Base-by-base conservation (phyloP, 2,113 vertebrate genomes). In the Varanus komodoensis region DNA sequence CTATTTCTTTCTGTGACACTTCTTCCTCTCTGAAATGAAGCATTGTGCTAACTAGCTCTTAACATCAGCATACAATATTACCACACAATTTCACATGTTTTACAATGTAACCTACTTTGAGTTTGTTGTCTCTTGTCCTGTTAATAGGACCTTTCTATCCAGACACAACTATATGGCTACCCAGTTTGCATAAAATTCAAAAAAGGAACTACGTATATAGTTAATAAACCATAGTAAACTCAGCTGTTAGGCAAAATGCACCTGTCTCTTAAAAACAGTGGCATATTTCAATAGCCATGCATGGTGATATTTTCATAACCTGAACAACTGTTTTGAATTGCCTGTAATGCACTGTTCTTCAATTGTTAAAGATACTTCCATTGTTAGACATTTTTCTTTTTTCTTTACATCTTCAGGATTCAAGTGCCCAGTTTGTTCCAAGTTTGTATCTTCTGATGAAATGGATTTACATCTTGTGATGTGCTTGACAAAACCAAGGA, bases 381-480 rank as follows among this genome's bases (percentile, higher is more conserved):
- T 44, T 89, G 48, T 91, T 73, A 34, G 91, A 52, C 87, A 50
- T 68, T 50, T 91, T 5, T 93, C 87, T 92, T 90, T 94, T 82
- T 88, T 93, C 86, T 94, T 91, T 90, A 94, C 32, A 32, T 57
- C 88, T 82, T 1, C 96, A 99, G 99, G 98, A 95, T 99, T 99
- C 97, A 99, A 99, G 97, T 99, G 98, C 95, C 99, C 99, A 67
- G 98, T 99, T 87, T 99, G 99, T 97, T 99, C 98, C 96, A 99
- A 99, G 97, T 98, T 98, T 95, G 97, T 99, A 95, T 97, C 98
- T 82, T 98, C 98, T 25, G 99, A 99, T 21, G 98, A 99, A 97
- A 99, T 99, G 98, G 98, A 99, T 94, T 98, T 99, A 91, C 99
- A 99, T 97, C 98, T 99, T 93, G 98, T 99, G 91, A 97, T 99